These are phyloP conservation scores for Myzus persicae DNA, from an alignment of 1,140 invertebrate genomes.

Conservation along the genomic window DNA sequence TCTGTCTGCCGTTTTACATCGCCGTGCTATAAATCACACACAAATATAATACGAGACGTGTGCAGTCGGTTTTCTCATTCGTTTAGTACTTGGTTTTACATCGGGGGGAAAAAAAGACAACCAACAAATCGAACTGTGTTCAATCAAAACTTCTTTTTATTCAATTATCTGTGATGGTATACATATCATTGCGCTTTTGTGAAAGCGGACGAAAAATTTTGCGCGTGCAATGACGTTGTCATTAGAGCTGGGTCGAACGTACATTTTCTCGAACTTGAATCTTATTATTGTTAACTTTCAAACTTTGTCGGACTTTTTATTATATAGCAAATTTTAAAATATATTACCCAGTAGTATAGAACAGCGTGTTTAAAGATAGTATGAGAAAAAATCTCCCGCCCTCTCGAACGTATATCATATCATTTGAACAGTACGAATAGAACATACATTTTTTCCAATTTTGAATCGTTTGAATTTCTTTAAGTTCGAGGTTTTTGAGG, in stretches of 20 bases:
- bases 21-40: not conserved
- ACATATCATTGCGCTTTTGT: not conserved
- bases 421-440: not conserved
- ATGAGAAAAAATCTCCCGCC: not conserved
- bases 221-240: not conserved
- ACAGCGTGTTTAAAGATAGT: not conserved
- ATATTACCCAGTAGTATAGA: not conserved
- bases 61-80: not conserved
- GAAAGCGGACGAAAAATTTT: not conserved
- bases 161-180: not conserved
- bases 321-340: not conserved
- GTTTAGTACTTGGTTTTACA: not conserved
- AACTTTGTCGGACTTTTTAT: not conserved
- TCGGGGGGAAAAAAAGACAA: not conserved
- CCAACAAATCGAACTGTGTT: not conserved
- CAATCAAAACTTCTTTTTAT: not conserved
- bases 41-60: conserved; percentile 8
- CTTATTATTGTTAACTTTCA: not conserved
- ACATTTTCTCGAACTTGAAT: not conserved
- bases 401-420: no score
- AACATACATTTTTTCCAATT: not conserved
- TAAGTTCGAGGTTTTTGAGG: not conserved
- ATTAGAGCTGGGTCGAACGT: not conserved
- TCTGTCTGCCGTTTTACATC: not conserved
- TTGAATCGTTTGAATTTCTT: not conserved